Conservation (phyloP, 2,797 vertebrate genomes). For the Premnoplex brunnescens region DNA sequence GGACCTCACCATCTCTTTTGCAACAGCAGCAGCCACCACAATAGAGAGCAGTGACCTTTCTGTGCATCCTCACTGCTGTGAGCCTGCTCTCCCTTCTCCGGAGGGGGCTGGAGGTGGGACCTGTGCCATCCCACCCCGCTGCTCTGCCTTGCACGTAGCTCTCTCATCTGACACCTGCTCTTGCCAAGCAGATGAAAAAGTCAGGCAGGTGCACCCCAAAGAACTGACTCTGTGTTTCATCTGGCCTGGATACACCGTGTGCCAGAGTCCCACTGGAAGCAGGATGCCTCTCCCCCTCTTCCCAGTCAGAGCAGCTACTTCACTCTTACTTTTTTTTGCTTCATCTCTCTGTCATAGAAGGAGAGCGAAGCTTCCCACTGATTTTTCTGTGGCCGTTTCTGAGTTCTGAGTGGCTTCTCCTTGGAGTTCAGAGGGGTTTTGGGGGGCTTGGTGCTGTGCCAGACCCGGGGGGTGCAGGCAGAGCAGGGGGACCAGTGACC, state of each 20-base stretch:
- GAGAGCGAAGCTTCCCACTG: background rate
- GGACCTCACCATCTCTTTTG: background rate
- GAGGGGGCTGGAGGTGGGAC: background rate
- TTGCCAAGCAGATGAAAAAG: constrained; percentile 64
- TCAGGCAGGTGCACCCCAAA: constrained; percentile 55
- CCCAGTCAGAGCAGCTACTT: background rate
- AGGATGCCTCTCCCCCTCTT: background rate
- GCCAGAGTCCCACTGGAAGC: background rate
- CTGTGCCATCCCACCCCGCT: background rate
- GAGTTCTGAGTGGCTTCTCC: background rate
- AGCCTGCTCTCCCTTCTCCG: background rate
- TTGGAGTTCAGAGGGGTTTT: accelerated
- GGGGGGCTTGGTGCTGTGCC: background rate
- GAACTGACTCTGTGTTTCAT: background rate
- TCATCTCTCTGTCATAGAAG: background rate
- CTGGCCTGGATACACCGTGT: accelerated
- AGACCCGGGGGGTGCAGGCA: background rate
- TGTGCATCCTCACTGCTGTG: background rate
- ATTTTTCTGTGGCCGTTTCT: accelerated
- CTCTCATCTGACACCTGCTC: background rate
- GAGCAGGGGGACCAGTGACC: background rate
- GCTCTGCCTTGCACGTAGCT: background rate
- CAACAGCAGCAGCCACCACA: background rate
- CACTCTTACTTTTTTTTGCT: background rate
- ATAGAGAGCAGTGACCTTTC: background rate